These are phyloP conservation scores for Cherax destructor DNA, from an alignment of 1,140 invertebrate species.

Conservation along the genomic window DNA sequence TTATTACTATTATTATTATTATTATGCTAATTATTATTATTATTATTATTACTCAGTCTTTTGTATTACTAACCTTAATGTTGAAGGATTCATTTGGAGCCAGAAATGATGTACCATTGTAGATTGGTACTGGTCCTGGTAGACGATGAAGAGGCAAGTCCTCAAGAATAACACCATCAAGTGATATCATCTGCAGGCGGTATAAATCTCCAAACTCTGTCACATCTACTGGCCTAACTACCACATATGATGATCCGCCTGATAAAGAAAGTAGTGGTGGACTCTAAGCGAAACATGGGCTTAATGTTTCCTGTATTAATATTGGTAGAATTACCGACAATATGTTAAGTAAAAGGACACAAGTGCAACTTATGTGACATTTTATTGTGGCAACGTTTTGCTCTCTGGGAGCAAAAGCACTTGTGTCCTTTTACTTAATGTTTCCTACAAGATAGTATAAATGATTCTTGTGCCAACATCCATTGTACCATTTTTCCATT, in stretches of 20 bases:
- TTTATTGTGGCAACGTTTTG: too few species aligned
- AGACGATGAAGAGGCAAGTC: constrained; percentile 75
- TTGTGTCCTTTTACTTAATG: too few species aligned
- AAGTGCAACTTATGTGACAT: too few species aligned
- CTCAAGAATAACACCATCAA: constrained; percentile 76
- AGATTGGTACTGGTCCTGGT: constrained; percentile 74
- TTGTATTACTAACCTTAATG: constrained; percentile 75
- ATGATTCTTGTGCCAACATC: too few species aligned
- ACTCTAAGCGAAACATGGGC: neutral
- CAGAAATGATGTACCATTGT: constrained; percentile 76
- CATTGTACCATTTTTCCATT: too few species aligned
- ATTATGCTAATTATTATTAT: too few species aligned
- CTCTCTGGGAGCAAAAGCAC: too few species aligned
- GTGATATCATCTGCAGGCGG: constrained; percentile 77
- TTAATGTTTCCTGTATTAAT: neutral
- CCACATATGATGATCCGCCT: constrained; percentile 77
- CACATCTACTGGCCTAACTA: constrained; percentile 77
- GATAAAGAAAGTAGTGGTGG: neutral
- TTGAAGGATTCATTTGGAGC: constrained; percentile 79
- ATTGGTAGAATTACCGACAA: too few species aligned
- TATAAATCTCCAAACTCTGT: constrained; percentile 75
- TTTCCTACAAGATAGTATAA: too few species aligned
- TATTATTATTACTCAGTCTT: too few species aligned
- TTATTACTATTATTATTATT: too few species aligned
- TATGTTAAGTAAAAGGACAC: too few species aligned